Conservation (phyloP, 1,140 invertebrate species). For the Dryas iulia region DNA sequence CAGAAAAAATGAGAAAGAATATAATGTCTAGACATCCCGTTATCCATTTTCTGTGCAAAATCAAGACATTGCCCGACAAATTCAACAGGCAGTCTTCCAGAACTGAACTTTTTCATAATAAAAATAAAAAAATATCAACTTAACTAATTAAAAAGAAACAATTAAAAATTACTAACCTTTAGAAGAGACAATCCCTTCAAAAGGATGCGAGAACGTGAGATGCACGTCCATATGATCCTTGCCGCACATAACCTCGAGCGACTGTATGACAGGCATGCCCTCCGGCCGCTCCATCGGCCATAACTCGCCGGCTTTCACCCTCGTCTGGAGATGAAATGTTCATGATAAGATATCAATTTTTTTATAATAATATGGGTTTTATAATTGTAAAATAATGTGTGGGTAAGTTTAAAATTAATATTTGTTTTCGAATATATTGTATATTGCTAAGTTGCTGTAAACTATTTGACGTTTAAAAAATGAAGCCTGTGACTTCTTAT, state of each 20-base stretch:
- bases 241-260: conserved; percentile 94
- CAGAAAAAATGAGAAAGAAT: too few species aligned
- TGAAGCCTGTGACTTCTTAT: too few species aligned
- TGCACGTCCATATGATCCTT: conserved; percentile 97
- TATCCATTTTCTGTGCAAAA: too few species aligned
- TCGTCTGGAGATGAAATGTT: conserved; percentile 46
- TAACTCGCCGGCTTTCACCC: conserved; percentile 57
- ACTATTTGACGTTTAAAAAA: too few species aligned
- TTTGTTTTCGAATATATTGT: too few species aligned
- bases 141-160: background rate
- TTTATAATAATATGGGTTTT: background rate
- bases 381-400: background rate
- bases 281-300: conserved; percentile 72
- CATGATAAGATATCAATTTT: background rate
- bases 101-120: too few species aligned
- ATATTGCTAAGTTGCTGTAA: too few species aligned
- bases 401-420: background rate
- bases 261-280: conserved; percentile 74
- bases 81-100: too few species aligned
- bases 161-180: conserved; percentile 82
- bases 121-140: background rate
- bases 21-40: too few species aligned
- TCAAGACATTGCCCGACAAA: too few species aligned
- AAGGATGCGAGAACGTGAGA: conserved; percentile 93
- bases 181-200: conserved; percentile 96